Evolutionary conservation across 2,113 vertebrate genomes (phyloP).

Genomic region (Menura novaehollandiae): DNA sequence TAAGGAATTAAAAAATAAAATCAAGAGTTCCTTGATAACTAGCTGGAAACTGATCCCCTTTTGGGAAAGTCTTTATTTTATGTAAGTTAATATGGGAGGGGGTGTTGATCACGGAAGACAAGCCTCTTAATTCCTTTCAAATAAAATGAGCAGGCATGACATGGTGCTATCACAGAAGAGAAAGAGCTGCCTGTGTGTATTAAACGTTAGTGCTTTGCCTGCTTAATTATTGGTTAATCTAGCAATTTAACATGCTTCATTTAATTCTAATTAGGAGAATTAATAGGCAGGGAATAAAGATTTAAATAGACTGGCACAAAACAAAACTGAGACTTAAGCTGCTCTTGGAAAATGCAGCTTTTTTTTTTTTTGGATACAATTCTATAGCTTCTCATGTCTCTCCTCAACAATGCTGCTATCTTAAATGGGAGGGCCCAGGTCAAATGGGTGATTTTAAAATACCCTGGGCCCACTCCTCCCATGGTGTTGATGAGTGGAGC

Average conservation of each 20-base stretch:
- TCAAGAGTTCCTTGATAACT: slow-evolving; percentile 39
- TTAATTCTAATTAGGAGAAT: slow-evolving; percentile 89
- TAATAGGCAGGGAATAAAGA: slow-evolving; percentile 82
- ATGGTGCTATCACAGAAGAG: slow-evolving; percentile 60
- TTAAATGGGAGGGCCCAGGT: background rate
- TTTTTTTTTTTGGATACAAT: background rate
- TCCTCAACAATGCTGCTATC: background rate
- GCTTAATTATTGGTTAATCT: slow-evolving; percentile 89
- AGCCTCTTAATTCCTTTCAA: slow-evolving; percentile 63
- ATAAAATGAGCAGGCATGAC: slow-evolving; percentile 68
- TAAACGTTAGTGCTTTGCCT: slow-evolving; percentile 73
- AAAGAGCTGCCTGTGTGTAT: slow-evolving; percentile 69
- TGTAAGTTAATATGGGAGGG: slow-evolving; percentile 19
- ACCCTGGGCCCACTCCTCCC: background rate
- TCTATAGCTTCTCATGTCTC: background rate
- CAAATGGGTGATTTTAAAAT: background rate
- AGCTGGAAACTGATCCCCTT: slow-evolving; percentile 19
- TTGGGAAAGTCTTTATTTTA: slow-evolving; percentile 54
- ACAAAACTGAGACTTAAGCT: slow-evolving; percentile 64
- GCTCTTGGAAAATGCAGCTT: slow-evolving; percentile 25
- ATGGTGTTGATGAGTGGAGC: background rate
- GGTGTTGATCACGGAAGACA: slow-evolving; percentile 51
- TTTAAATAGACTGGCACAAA: slow-evolving; percentile 76
- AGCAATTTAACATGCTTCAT: slow-evolving; percentile 85
- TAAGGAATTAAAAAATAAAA: slow-evolving; percentile 60